These are phyloP conservation scores for Apis dorsata DNA, from an alignment of 1,140 invertebrate genomes.

Conservation along the genomic window DNA sequence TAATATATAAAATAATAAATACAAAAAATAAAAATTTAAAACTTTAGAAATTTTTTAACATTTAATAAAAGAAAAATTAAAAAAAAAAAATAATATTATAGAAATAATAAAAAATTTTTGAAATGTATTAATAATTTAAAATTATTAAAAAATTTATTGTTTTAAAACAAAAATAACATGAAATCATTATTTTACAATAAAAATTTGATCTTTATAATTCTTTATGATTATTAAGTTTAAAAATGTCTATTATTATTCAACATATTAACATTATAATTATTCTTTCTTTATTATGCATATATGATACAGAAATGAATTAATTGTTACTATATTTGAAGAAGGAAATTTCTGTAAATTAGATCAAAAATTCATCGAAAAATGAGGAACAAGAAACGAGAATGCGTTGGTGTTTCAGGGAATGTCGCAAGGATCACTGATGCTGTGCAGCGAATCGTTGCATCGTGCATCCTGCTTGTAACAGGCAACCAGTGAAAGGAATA, in stretches of 20 bases:
- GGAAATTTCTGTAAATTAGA: not conserved
- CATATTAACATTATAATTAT: not conserved
- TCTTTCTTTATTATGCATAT: no score
- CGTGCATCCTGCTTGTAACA: constrained; percentile 51
- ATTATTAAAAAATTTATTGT: not conserved
- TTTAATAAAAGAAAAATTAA: not conserved
- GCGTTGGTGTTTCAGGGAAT: constrained; percentile 27
- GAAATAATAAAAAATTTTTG: not conserved
- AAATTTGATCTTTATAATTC: constrained; percentile 10
- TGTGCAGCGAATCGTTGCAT: constrained; percentile 47
- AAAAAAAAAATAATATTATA: not conserved
- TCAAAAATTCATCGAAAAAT: constrained; percentile 8
- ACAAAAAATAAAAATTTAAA: no score
- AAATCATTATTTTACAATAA: not conserved
- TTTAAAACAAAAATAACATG: not conserved
- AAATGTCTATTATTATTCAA: not conserved
- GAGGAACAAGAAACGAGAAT: constrained; percentile 11
- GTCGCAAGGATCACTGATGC: constrained; percentile 56
- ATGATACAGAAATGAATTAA: not conserved
- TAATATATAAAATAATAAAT: no score
- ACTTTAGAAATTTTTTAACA: no score
- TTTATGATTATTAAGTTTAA: not conserved
- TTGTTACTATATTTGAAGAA: not conserved
- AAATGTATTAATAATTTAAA: not conserved
- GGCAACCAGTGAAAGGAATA: constrained; percentile 63